phyloP scores from a whole-genome alignment of 1,140 invertebrate species.

The Zaprionus inermis region DNA sequence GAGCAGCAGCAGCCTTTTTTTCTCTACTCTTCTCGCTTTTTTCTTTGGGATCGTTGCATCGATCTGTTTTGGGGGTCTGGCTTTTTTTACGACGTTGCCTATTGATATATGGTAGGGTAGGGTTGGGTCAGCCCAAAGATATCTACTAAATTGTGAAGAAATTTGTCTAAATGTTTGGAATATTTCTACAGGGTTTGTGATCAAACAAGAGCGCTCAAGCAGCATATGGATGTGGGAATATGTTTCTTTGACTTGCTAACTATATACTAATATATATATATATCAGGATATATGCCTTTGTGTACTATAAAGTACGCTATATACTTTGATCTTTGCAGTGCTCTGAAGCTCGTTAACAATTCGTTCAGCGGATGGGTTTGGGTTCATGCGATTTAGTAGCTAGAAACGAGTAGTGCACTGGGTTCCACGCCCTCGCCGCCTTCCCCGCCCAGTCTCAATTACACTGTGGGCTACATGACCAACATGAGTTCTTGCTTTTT shows the following conservation, averaged over 20 bases:
- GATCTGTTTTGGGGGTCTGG: slow-evolving; percentile 58
- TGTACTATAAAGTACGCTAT: background rate
- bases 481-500: slow-evolving; percentile 33
- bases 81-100: slow-evolving; percentile 58
- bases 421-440: background rate
- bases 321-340: background rate
- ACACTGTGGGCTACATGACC: slow-evolving; percentile 12
- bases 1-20: background rate
- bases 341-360: background rate
- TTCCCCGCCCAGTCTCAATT: slow-evolving; percentile 25
- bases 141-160: slow-evolving; percentile 11
- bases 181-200: slow-evolving; percentile 17
- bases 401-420: background rate
- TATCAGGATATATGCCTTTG: background rate
- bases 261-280: background rate
- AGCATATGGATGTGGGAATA: background rate
- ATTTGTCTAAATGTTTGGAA: slow-evolving; percentile 20
- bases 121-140: slow-evolving; percentile 28
- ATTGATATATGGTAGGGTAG: slow-evolving; percentile 53
- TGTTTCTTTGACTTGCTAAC: background rate
- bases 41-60: slow-evolving; percentile 44
- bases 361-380: too few species aligned
- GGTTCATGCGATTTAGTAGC: too few species aligned
- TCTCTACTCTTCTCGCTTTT: background rate
- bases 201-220: background rate